Conservation (phyloP, 2,888 invertebrate genomes). For the Nematopogon swammerdamellus region DNA sequence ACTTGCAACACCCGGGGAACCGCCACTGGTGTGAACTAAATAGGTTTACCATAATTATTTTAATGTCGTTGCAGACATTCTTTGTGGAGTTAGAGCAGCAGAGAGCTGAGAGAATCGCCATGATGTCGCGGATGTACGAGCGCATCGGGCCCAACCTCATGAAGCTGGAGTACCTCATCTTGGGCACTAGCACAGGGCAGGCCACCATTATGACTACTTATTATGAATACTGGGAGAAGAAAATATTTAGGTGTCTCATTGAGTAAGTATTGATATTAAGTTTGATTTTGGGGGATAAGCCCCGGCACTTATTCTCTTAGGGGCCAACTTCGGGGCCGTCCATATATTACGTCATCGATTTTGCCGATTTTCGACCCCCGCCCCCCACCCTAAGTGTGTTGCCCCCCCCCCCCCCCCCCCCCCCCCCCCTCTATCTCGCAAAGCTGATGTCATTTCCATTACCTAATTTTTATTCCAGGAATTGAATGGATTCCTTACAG, state of each 20-base stretch:
- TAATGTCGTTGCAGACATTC: no score
- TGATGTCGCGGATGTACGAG: slow-evolving; percentile 70
- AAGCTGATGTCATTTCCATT: no score
- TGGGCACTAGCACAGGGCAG: slow-evolving; percentile 73
- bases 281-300: background rate
- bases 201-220: slow-evolving; percentile 72
- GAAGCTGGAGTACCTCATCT: slow-evolving; percentile 81
- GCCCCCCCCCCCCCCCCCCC: no score
- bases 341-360: slow-evolving; percentile 11
- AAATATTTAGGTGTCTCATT: slow-evolving; percentile 59
- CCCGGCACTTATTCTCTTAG: background rate
- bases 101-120: slow-evolving; percentile 64
- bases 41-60: no score
- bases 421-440: no score
- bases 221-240: slow-evolving; percentile 80
- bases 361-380: background rate
- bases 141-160: slow-evolving; percentile 78
- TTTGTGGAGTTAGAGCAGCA: slow-evolving; percentile 68
- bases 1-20: no score
- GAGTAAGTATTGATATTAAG: slow-evolving; percentile 25
- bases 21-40: no score
- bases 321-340: slow-evolving; percentile 19
- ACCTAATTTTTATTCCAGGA: no score
- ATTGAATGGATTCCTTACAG: no score
- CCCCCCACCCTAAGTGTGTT: no score